Evolutionary conservation across 2,888 invertebrate genomes (phyloP).

Genomic region (Atrina japonica): DNA sequence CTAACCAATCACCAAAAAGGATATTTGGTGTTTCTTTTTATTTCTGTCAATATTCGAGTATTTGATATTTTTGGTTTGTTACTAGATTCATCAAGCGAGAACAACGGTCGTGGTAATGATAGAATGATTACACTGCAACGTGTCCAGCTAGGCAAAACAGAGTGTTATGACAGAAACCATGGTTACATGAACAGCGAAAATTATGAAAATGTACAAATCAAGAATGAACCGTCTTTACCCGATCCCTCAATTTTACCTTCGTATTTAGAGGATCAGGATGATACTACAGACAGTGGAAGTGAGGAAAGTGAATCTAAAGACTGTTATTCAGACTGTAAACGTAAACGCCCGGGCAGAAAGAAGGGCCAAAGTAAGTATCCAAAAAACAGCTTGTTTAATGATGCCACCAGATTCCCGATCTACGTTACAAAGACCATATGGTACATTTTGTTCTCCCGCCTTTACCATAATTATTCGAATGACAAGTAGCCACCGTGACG

Average conservation of each 20-base stretch:
- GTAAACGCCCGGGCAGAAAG: constrained; percentile 70
- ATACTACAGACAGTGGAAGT: constrained; percentile 16
- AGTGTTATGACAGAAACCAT: not conserved
- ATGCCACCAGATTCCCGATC: too few relatives aligned
- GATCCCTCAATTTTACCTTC: constrained; percentile 31
- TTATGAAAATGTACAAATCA: not conserved
- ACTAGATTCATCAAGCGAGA: constrained; percentile 12
- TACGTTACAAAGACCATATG: too few relatives aligned
- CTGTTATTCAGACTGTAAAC: constrained; percentile 32
- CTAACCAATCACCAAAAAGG: too few relatives aligned
- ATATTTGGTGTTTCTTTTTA: too few relatives aligned
- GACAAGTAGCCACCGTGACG: too few relatives aligned
- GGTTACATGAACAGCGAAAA: not conserved
- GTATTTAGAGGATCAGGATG: constrained; percentile 26
- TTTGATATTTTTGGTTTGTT: too few relatives aligned
- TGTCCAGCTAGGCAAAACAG: constrained; percentile 21
- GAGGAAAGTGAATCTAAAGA: constrained; percentile 27
- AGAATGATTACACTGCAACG: constrained; percentile 28
- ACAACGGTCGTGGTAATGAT: not conserved
- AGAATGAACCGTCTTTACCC: constrained; percentile 12
- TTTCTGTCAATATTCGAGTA: too few relatives aligned
- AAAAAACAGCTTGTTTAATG: too few relatives aligned
- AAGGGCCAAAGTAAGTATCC: constrained; percentile 69
- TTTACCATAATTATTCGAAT: too few relatives aligned
- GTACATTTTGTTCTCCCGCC: too few relatives aligned